phyloP scores from a whole-genome alignment of 2,113 vertebrate species.

The Tyto alba region DNA sequence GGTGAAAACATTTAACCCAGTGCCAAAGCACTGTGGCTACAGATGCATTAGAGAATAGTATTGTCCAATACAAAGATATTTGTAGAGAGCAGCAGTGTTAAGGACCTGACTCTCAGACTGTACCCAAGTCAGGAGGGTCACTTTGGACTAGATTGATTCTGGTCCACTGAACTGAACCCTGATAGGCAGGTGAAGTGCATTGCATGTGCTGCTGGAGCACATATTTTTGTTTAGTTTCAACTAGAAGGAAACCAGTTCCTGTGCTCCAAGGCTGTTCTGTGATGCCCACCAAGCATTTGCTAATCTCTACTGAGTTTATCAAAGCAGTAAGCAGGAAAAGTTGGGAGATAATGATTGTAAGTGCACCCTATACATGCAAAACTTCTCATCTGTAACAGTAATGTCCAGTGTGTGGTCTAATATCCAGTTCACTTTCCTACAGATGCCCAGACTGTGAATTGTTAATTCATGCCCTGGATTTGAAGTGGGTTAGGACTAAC shows the following conservation, averaged over 20 bases:
- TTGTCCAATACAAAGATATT: not conserved
- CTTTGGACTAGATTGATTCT: not conserved
- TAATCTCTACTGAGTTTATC: not conserved
- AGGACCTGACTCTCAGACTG: not conserved
- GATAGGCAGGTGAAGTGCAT: not conserved
- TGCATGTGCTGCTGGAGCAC: not conserved
- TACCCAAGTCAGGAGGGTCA: not conserved
- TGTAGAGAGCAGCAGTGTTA: not conserved
- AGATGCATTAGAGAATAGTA: not conserved
- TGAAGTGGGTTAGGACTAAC: not conserved
- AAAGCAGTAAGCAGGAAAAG: not conserved
- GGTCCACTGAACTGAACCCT: not conserved
- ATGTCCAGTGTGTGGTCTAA: not conserved
- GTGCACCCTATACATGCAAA: not conserved
- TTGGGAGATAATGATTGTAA: not conserved
- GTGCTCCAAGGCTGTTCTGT: not conserved
- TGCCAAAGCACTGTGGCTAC: not conserved
- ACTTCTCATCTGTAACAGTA: not conserved
- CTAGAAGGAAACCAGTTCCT: not conserved
- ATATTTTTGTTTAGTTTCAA: not conserved
- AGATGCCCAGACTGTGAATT: not conserved
- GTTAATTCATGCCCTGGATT: not conserved
- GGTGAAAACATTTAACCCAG: conserved; percentile 14
- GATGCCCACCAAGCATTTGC: not conserved
- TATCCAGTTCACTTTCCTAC: not conserved